phyloP scores from a whole-genome alignment of 1,140 invertebrate genomes.

The Proales similis region DNA sequence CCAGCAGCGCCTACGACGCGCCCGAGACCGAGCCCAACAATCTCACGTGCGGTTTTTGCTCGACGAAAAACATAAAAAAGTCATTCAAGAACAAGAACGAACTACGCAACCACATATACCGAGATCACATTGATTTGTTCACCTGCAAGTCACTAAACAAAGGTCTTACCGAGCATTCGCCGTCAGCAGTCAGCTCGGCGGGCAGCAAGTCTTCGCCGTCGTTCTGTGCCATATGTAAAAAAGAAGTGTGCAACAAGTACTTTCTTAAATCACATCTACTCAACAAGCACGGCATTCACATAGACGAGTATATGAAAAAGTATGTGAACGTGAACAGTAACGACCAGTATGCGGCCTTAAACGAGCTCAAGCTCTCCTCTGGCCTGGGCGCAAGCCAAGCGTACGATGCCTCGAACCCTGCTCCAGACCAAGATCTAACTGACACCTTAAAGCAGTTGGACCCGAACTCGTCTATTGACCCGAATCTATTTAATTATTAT shows the following conservation, averaged over 20 bases:
- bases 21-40: too few relatives aligned
- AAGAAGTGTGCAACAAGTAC: conserved; percentile 57
- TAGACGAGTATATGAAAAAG: conserved; percentile 24
- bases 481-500: conserved; percentile 15
- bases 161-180: neutral
- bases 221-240: conserved; percentile 67
- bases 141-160: too few relatives aligned
- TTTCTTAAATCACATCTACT: conserved; percentile 42
- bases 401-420: too few relatives aligned
- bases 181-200: neutral
- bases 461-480: too few relatives aligned
- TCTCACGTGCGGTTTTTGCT: conserved; percentile 10
- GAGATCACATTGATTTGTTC: conserved; percentile 33
- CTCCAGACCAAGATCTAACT: too few relatives aligned
- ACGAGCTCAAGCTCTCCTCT: too few relatives aligned
- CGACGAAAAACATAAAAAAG: neutral
- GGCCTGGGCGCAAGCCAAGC: too few relatives aligned
- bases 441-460: too few relatives aligned
- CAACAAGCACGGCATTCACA: conserved; percentile 27
- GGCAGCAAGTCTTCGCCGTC: conserved; percentile 52
- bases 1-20: too few relatives aligned
- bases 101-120: conserved; percentile 28
- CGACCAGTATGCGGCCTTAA: too few relatives aligned
- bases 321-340: too few relatives aligned
- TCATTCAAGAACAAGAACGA: conserved; percentile 1